phyloP scores from a whole-genome alignment of 2,113 vertebrate species.

The Salvator merianae region DNA sequence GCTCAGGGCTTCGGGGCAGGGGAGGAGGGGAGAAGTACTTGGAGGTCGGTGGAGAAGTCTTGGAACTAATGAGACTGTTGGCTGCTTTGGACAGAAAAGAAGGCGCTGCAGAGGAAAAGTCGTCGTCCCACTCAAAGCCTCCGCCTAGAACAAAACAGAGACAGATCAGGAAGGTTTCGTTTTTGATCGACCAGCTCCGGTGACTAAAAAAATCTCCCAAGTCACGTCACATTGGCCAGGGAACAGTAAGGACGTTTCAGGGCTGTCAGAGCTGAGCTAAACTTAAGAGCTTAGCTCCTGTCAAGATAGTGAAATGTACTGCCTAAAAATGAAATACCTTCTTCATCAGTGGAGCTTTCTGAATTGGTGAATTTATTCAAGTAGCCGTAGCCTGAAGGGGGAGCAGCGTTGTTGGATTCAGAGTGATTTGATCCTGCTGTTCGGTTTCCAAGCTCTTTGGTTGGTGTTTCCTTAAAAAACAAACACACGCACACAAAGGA shows the following conservation, averaged over 20 bases:
- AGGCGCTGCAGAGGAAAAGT: slow-evolving; percentile 87
- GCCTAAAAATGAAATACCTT: slow-evolving; percentile 78
- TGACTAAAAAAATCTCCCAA: too few species aligned
- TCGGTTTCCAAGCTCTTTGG: slow-evolving; percentile 88
- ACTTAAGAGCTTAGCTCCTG: too few species aligned
- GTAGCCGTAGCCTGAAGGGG: slow-evolving; percentile 69
- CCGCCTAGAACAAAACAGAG: slow-evolving; percentile 75
- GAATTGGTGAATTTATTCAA: slow-evolving; percentile 90
- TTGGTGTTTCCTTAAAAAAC: slow-evolving; percentile 89
- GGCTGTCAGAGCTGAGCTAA: too few species aligned
- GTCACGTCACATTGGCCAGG: too few species aligned
- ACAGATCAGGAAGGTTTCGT: too few species aligned
- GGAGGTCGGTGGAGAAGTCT: slow-evolving; percentile 73
- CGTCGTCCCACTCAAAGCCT: slow-evolving; percentile 93
- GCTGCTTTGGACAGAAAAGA: slow-evolving; percentile 84
- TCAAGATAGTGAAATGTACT: not conserved
- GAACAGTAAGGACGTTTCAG: too few species aligned
- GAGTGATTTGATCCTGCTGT: slow-evolving; percentile 76
- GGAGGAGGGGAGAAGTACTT: slow-evolving; percentile 87
- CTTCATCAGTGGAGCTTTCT: slow-evolving; percentile 97
- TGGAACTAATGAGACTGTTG: slow-evolving; percentile 72
- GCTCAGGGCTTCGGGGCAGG: slow-evolving; percentile 73
- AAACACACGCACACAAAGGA: not conserved
- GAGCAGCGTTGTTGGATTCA: slow-evolving; percentile 73
- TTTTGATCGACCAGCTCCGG: too few species aligned